phyloP scores from a whole-genome alignment of 1,140 invertebrate species.

The Polypedilum pembai region DNA sequence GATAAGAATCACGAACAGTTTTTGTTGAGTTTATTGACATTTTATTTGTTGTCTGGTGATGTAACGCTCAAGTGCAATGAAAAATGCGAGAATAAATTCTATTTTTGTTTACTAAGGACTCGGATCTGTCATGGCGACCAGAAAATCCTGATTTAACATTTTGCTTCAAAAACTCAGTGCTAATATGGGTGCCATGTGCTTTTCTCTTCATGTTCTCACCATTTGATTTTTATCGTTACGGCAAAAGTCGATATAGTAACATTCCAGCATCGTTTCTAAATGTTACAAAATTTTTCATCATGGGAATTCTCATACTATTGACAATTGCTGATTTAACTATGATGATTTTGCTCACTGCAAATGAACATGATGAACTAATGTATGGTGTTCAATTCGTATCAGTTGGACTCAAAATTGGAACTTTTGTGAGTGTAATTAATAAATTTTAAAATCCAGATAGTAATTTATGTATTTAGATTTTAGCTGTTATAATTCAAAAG shows the following conservation, averaged over 20 bases:
- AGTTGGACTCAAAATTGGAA: not conserved
- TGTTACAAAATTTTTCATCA: slow-evolving; percentile 63
- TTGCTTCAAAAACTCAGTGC: slow-evolving; percentile 77
- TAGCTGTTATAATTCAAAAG: not conserved
- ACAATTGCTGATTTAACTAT: slow-evolving; percentile 53
- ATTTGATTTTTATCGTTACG: slow-evolving; percentile 63
- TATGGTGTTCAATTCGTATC: not conserved
- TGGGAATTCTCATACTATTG: slow-evolving; percentile 50
- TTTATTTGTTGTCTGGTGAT: too few relatives aligned
- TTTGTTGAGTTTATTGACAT: too few relatives aligned
- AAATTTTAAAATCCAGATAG: not conserved
- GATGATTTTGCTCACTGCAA: slow-evolving; percentile 41
- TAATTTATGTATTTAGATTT: not conserved
- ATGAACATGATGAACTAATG: slow-evolving; percentile 59
- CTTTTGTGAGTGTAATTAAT: not conserved
- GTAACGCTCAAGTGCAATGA: too few relatives aligned
- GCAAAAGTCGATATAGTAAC: slow-evolving; percentile 60
- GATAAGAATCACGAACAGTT: too few relatives aligned
- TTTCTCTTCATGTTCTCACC: slow-evolving; percentile 69
- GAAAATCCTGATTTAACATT: slow-evolving; percentile 66
- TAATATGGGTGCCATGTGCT: slow-evolving; percentile 72
- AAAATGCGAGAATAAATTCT: too few relatives aligned
- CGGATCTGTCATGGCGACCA: slow-evolving; percentile 66
- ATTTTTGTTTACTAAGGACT: slow-evolving; percentile 49
- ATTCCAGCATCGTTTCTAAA: slow-evolving; percentile 71